A percentile compares a stretch with the other conserved stretches of the same genome.
Conservation (phyloP, 2,797 vertebrate genomes). For the Emydoidea blandingii region DNA sequence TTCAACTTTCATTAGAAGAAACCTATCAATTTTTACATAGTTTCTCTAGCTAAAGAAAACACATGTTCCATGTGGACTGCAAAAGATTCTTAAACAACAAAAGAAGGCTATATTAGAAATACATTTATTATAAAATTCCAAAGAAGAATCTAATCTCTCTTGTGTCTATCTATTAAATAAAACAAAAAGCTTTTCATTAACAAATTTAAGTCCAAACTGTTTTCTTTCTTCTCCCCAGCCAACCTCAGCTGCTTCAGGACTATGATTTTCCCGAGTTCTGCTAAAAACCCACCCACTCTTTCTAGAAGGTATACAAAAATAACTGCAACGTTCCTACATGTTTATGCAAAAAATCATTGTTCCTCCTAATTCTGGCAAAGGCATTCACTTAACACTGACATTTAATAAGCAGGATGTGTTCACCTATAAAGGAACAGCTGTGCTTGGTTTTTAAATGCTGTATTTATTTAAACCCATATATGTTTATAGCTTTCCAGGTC, state of each 20-base stretch:
- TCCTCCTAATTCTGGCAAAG: constrained; percentile 1
- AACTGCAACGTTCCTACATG: background rate
- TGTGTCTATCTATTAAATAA: background rate
- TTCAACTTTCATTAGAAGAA: constrained; percentile 51
- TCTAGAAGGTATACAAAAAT: background rate
- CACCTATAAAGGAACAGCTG: constrained; percentile 44
- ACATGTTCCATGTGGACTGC: constrained; percentile 57
- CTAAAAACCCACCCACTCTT: background rate
- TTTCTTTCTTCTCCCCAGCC: background rate
- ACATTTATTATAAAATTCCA: background rate
- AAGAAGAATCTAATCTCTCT: constrained; percentile 21
- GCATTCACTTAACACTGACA: background rate
- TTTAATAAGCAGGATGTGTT: constrained; percentile 44
- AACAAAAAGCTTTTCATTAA: background rate
- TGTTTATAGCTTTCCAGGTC: constrained; percentile 25
- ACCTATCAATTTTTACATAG: constrained; percentile 63
- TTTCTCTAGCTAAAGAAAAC: constrained; percentile 34
- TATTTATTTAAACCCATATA: constrained; percentile 30
- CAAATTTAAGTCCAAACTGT: background rate
- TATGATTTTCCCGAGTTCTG: background rate
- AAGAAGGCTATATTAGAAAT: constrained; percentile 11
- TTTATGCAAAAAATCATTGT: background rate
- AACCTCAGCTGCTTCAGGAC: background rate
- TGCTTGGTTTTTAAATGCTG: constrained; percentile 40
- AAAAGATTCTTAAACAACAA: constrained; percentile 26